Conservation (phyloP, 1,140 invertebrate species). For the Drosophila funebris region DNA sequence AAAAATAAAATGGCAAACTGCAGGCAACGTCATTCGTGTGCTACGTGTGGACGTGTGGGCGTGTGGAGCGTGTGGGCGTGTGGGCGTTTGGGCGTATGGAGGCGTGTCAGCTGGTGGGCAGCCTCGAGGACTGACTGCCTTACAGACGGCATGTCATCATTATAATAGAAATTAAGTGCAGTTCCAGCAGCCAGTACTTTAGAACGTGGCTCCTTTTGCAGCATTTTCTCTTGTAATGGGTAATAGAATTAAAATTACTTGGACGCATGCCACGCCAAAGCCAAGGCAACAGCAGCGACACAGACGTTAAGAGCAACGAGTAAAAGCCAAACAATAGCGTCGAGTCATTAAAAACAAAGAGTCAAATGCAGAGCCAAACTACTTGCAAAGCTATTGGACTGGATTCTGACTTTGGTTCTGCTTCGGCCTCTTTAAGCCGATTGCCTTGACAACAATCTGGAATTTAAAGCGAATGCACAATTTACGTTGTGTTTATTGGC, state of each 20-base stretch:
- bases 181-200: conserved; percentile 18
- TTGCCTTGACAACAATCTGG: not conserved
- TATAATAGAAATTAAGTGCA: conserved; percentile 71
- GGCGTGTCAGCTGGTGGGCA: conserved; percentile 38
- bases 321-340: conserved; percentile 55
- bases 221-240: conserved; percentile 49
- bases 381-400: not conserved
- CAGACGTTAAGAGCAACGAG: not conserved
- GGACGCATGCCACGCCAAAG: conserved; percentile 56
- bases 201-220: conserved; percentile 15
- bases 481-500: conserved; percentile 26
- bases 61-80: conserved; percentile 23
- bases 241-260: conserved; percentile 73
- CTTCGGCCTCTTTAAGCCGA: conserved; percentile 21
- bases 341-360: conserved; percentile 59
- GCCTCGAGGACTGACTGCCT: conserved; percentile 31
- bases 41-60: conserved; percentile 62
- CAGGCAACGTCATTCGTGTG: conserved; percentile 22
- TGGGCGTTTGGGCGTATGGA: conserved; percentile 16
- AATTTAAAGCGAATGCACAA: conserved; percentile 13
- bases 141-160: conserved; percentile 65
- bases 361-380: conserved; percentile 41
- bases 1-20: conserved; percentile 43
- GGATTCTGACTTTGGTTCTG: not conserved
- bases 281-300: conserved; percentile 22